Conservation (phyloP, 2,113 vertebrate species). For the Microcebus jonahi region DNA sequence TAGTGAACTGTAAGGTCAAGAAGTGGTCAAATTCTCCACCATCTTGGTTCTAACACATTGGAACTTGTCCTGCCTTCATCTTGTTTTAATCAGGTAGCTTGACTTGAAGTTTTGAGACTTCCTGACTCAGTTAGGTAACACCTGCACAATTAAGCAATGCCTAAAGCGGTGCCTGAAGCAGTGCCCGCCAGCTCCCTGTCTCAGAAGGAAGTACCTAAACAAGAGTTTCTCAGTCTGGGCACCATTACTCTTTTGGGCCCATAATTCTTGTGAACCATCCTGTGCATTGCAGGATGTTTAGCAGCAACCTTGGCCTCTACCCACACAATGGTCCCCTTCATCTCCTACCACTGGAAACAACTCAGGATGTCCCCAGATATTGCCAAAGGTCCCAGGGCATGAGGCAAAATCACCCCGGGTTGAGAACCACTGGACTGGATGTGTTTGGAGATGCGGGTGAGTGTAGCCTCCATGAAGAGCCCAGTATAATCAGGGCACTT, state of each 20-base stretch:
- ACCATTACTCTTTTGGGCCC: neutral
- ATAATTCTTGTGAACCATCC: neutral
- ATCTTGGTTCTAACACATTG: no score
- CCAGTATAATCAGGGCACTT: neutral
- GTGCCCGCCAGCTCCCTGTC: no score
- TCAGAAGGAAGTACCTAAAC: neutral
- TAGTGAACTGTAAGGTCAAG: no score
- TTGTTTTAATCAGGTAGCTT: no score
- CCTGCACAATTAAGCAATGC: no score
- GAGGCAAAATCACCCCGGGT: neutral
- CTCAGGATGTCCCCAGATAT: neutral
- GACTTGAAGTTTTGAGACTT: no score
- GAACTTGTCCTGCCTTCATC: no score
- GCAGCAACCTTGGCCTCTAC: neutral
- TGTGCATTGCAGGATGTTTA: neutral
- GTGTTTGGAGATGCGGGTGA: neutral
- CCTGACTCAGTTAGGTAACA: no score
- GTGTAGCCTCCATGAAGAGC: neutral
- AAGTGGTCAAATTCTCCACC: no score
- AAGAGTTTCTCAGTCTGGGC: neutral
- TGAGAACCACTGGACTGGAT: neutral
- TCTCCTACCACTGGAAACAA: neutral
- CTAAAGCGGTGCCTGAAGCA: no score
- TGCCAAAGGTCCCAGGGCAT: neutral
- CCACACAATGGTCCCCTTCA: rapidly evolving